Evolutionary conservation across 2,888 invertebrate species (phyloP), one percentile per base, ranked within the genome.

Genomic region (Nemoura dubitans): DNA sequence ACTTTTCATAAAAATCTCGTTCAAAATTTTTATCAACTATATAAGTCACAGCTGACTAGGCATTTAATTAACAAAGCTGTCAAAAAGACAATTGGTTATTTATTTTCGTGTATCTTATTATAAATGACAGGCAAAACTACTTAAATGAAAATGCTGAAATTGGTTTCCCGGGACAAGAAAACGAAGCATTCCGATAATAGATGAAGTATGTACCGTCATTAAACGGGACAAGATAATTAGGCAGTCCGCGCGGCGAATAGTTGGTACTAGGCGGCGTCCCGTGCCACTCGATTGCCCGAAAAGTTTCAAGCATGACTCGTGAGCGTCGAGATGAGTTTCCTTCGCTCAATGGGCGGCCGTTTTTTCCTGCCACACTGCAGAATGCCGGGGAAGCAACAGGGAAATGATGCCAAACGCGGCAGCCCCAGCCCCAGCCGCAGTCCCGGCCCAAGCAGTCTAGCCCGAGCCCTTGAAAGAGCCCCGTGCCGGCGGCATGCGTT

Each of bases 21-120:
- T 78, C 78, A 78, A 78, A 26, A 78, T 78, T 78, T 2, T 5
- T 26, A 3, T 6, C 10, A 28, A 28, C 78, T 78, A 26, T 5
- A 21, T 26, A 78, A 78, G 28, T 78, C 25, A 28, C 78, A 78
- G 27, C 28, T 78, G 27, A 78, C 78, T 78, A 26, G 10, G 25
- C 78, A 3, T 78, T 78, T 28, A 78, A 78, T 78, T 78, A 78
- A 28, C 78, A 78, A 25, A 78, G 78, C 78, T 78, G 78, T 78
- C 78, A 78, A n/a, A 78, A 78, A 26, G 78, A 26, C 78, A 78
- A 78, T 78, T 78, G 28, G 28, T 27, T 28, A 78, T 78, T 78
- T 78, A 78, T 78, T 78, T 78, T 78, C 28, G 26, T 26, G 10
- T 27, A 25, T 21, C 14, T 59, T 59, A 59, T 59, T 59, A 59